Conservation (phyloP, 2,888 invertebrate species). For the Acrocyrtus sp. region DNA sequence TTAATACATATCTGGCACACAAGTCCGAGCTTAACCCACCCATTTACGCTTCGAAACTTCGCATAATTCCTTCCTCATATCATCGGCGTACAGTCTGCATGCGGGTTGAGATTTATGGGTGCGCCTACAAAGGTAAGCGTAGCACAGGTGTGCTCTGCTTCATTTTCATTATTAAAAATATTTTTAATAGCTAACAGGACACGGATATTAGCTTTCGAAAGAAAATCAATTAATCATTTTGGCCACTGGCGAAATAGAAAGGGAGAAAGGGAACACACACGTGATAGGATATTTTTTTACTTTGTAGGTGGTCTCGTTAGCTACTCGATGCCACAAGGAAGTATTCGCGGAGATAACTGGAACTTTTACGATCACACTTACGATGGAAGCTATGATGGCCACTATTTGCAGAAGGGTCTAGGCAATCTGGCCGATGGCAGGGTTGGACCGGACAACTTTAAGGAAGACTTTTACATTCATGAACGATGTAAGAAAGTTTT, state of each 20-base stretch:
- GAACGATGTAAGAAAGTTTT: conserved; percentile 67
- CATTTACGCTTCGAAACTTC: conserved; percentile 85
- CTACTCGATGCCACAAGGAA: conserved; percentile 89
- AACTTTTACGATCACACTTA: conserved; percentile 86
- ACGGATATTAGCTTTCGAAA: too few species aligned
- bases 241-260: too few species aligned
- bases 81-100: conserved; percentile 84
- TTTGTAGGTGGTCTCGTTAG: conserved; percentile 81
- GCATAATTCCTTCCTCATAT: conserved; percentile 86
- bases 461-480: conserved; percentile 73
- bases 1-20: conserved; percentile 84
- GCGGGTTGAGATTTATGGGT: conserved; percentile 91
- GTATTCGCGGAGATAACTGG: conserved; percentile 80
- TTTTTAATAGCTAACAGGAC: too few species aligned
- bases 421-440: conserved; percentile 87
- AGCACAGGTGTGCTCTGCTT: too few species aligned
- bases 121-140: conserved; percentile 80
- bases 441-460: conserved; percentile 80
- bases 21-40: conserved; percentile 84
- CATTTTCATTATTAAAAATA: too few species aligned
- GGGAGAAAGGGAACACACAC: too few species aligned
- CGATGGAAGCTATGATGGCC: conserved; percentile 84
- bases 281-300: too few species aligned
- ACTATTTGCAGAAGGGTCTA: conserved; percentile 79
- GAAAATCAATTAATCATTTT: too few species aligned